Base-by-base conservation (phyloP, 2,888 invertebrate genomes). In the Harpalus rubripes region DNA sequence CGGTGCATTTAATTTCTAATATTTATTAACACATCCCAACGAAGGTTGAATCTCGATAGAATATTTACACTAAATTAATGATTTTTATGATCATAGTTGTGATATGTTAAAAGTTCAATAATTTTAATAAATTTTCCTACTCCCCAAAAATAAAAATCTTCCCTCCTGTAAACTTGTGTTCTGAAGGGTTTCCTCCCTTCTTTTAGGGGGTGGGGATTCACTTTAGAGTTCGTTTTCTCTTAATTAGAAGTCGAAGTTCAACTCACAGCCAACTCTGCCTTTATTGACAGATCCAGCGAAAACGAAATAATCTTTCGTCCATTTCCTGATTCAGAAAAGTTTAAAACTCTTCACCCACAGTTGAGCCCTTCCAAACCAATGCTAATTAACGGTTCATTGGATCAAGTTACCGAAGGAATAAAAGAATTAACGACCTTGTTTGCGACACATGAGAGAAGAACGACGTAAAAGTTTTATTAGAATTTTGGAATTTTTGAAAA, bases 191-290 rank as follows among this genome's bases (percentile, higher is more conserved):
- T 63, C 18, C 26, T 26, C 26, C 26, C 18, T 18, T 15, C 41
- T 39, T 68, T 41, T 32, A 7, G n/a, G 78, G 58, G 22, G 15
- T 15, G 58, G 58, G 58, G 41, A 61, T 2, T 39, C 72, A 39
- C 44, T 44, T 52, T 72, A 86, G 87, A 86, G 86, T 87, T 87
- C 87, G 87, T 87, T 86, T 87, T 87, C 86, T 86, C 87, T 87
- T 88, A 88, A 88, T 88, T 88, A 88, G 87, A 87, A 88, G 86
- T 85, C 84, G 86, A 86, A 87, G 85, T 87, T 87, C 86, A 84
- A 81, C 86, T 84, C 82, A 83, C 44, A 52, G 44, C 59, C 59
- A 59, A 22, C 78, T 61, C 32, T n/a, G 86, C 74, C 84, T 86
- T 86, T 87, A 88, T 88, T 87, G 88, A 88, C 87, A 87, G 86